Percentiles rank a stretch among this genome's conserved stretches.
These are phyloP conservation scores for Neria commutata DNA, from an alignment of 2,888 invertebrate genomes.

Conservation along the genomic window DNA sequence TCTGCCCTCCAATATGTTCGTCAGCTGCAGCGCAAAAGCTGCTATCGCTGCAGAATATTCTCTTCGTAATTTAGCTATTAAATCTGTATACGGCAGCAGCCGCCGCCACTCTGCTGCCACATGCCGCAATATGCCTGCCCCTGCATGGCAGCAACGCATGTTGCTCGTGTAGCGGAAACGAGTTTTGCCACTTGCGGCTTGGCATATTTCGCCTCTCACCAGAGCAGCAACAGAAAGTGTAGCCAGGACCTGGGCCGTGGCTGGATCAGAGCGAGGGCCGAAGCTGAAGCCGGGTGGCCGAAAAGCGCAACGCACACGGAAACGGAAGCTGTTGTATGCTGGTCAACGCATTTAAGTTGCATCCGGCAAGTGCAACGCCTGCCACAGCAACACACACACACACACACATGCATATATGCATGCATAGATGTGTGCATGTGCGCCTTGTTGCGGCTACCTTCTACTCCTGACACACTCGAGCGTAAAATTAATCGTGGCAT, in stretches of 20 bases:
- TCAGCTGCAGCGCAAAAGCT: constrained; percentile 34
- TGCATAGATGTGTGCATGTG: not conserved
- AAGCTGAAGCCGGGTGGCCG: too few relatives aligned
- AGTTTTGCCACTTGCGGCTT: constrained; percentile 40
- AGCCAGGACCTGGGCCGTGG: too few relatives aligned
- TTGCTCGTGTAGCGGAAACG: constrained; percentile 25
- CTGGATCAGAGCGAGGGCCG: too few relatives aligned
- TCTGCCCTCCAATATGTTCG: too few relatives aligned
- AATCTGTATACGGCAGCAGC: constrained; percentile 29
- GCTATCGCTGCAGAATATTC: constrained; percentile 48
- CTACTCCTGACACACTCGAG: constrained; percentile 52
- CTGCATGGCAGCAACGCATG: not conserved
- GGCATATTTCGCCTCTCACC: constrained; percentile 20
- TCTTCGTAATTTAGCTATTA: constrained; percentile 51
- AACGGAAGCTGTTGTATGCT: constrained; percentile 48
- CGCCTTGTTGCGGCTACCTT: constrained; percentile 13
- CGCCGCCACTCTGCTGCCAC: not conserved
- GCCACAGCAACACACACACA: constrained; percentile 4
- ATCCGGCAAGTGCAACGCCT: constrained; percentile 19
- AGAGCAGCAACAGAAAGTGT: constrained; percentile 4
- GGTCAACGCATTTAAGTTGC: constrained; percentile 39
- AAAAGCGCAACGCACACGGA: constrained; percentile 31
- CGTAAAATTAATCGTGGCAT: constrained; percentile 58
- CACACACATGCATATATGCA: constrained; percentile 6
- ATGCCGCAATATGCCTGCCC: not conserved